Conservation (phyloP, 2,797 vertebrate genomes). For the Schizopygopsis pylzovi region DNA sequence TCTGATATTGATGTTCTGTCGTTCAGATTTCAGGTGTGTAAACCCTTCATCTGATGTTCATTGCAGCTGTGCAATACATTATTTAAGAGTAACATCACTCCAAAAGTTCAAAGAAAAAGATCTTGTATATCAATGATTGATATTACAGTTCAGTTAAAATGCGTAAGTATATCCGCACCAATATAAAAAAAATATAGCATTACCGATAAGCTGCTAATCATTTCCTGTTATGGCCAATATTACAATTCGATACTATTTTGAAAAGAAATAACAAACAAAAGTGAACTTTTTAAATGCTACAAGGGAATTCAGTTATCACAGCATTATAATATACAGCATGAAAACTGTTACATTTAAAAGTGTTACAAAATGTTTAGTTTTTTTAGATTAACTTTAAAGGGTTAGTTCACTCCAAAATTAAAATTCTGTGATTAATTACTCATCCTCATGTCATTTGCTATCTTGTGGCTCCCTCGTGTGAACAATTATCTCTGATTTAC, state of each 20-base stretch:
- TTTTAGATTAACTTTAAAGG: no score
- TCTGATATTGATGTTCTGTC: constrained; percentile 19
- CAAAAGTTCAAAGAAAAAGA: neutral
- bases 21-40: constrained; percentile 7
- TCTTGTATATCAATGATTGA: neutral
- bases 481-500: no score
- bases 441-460: no score
- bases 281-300: neutral
- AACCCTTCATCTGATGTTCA: constrained; percentile 19
- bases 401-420: no score
- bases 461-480: no score
- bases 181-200: neutral
- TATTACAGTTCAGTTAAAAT: neutral
- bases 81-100: constrained; percentile 30
- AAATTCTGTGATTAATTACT: no score
- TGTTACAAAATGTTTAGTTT: no score
- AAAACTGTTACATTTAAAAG: no score
- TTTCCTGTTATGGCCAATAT: neutral
- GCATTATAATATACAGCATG: neutral
- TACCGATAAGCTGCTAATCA: neutral
- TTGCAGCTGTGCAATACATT: neutral
- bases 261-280: neutral
- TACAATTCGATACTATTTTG: neutral
- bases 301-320: no score
- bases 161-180: neutral